A percentile compares a stretch with the other conserved stretches of the same genome.
Evolutionary conservation across 2,888 invertebrate genomes (phyloP).

Genomic region (Cancer borealis): DNA sequence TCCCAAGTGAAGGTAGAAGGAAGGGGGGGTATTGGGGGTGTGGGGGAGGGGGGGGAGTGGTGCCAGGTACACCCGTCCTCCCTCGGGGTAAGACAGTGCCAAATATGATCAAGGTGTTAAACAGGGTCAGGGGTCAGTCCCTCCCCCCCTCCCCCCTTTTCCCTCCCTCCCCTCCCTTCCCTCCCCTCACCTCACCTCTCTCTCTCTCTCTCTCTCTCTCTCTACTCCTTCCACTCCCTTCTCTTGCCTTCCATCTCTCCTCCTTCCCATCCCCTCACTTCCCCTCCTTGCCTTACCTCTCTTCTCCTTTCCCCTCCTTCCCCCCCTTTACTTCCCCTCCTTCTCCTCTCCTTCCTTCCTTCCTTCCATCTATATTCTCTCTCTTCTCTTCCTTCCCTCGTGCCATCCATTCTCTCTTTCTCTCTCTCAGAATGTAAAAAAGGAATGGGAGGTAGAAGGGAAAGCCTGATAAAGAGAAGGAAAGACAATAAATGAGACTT

Average conservation of each 20-base stretch:
- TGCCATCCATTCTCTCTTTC: background rate
- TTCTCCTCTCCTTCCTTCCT: background rate
- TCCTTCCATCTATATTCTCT: background rate
- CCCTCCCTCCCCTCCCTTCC: background rate
- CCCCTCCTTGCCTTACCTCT: background rate
- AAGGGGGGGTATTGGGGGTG: background rate
- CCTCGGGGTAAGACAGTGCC: background rate
- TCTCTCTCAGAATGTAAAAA: background rate
- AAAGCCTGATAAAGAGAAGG: background rate
- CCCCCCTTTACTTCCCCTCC: background rate
- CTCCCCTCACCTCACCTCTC: background rate
- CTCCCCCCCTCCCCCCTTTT: background rate
- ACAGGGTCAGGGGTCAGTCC: background rate
- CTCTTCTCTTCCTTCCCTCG: background rate
- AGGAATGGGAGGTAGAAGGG: background rate
- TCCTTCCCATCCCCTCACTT: background rate
- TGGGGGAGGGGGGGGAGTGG: background rate
- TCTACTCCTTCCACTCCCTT: background rate
- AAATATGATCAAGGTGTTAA: slow-evolving; percentile 4
- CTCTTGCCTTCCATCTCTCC: background rate
- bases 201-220: slow-evolving; percentile 30
- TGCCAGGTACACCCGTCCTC: background rate
- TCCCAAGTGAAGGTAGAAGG: background rate
- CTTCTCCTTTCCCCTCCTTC: background rate
- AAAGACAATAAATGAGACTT: background rate